Conservation (phyloP, 2,113 vertebrate species). For the Forbesichthys agassizii region DNA sequence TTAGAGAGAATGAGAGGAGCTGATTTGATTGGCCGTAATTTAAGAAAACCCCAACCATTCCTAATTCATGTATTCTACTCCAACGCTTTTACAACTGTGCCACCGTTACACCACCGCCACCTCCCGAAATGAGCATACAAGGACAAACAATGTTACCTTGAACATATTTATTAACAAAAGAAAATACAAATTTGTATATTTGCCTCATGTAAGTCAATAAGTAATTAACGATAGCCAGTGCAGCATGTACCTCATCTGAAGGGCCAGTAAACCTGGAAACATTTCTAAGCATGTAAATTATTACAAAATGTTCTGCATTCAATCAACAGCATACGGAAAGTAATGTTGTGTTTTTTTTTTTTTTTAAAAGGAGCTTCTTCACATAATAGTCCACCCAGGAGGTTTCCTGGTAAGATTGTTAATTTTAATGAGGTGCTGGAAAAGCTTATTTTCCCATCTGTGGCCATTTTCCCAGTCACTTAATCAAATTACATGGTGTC, state of each 20-base stretch:
- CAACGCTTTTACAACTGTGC: no score
- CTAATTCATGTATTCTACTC: no score
- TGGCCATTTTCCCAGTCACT: constrained; percentile 61
- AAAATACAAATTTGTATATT: no score
- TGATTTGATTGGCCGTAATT: no score
- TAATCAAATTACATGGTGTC: constrained; percentile 75
- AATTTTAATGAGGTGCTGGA: constrained; percentile 75
- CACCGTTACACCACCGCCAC: no score
- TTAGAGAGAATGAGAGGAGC: no score
- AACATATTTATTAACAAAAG: no score
- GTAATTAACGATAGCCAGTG: no score
- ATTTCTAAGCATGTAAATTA: constrained; percentile 55
- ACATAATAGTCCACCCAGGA: constrained; percentile 60
- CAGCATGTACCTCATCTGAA: constrained; percentile 8
- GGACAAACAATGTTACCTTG: no score
- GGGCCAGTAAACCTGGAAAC: constrained; percentile 34
- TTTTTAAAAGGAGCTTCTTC: constrained; percentile 40
- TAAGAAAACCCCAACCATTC: no score
- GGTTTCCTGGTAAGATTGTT: constrained; percentile 69
- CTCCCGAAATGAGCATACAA: no score
- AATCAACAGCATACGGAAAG: constrained; percentile 41
- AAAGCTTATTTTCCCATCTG: constrained; percentile 78
- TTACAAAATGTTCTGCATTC: constrained; percentile 48
- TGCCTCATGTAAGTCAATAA: no score
- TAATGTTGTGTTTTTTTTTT: constrained; percentile 22